Evolutionary conservation across 2,888 invertebrate species (phyloP), one percentile per base, ranked within the genome.

Genomic region (Ochropleura leucogaster): DNA sequence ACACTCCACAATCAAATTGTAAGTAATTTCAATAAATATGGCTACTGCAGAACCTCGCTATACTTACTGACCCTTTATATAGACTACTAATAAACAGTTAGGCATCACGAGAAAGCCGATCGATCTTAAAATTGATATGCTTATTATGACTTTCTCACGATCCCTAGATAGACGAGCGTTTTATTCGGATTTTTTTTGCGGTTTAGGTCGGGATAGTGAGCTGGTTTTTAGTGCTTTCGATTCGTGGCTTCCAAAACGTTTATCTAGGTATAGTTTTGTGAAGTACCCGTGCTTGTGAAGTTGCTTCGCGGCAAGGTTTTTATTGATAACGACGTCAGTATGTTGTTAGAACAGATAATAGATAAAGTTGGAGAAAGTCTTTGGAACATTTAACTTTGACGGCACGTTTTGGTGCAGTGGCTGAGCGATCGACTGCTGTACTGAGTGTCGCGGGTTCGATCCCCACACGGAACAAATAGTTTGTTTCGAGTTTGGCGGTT

Each of bases 11-110:
- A 94, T 95, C 95, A 96, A 95, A 96, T 94, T 94, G 94, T 94
- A 92, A 96, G 96, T 95, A 96, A 96, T 96, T 96, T 95, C 95
- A 96, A 95, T 95, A 96, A 96, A 95, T 95, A 96, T 93, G 94
- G 95, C 90, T 90, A 90, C 86, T 88, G 91, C 83, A 87, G 89
- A 83, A 90, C 86, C 87, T 77, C 75, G 79, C 83, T 92, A 92
- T 93, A 92, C 92, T 93, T 94, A 93, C 90, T 87, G 90, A 89
- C 91, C 93, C 93, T 94, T 94, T 95, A 94, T 94, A 94, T 94
- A 90, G 91, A 91, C 92, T 89, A 93, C 95, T 96, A 96, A 96
- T 96, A 95, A 92, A 96, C 94, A 94, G 96, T 95, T 95, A 89
- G 90, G 90, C 85, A 93, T 95, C 96, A 96, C 96, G 96, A 96